phyloP scores from a whole-genome alignment of 2,888 invertebrate species.

The Drosophila phalerata region DNA sequence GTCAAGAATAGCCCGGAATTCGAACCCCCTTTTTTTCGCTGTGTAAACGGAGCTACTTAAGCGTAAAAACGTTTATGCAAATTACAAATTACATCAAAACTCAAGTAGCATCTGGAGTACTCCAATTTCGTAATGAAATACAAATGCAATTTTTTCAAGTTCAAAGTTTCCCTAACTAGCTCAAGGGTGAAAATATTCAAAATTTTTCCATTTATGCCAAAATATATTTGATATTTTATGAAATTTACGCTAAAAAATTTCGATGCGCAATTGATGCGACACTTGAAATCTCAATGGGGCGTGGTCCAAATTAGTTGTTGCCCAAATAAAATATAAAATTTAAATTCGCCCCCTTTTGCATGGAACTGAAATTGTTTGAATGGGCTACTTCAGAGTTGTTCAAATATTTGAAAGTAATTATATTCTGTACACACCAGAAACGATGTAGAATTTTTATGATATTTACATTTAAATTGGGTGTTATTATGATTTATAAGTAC shows the following conservation, averaged over 20 bases:
- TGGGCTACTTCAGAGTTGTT: constrained; percentile 37
- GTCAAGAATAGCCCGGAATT: constrained; percentile 6
- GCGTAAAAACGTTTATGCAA: constrained; percentile 71
- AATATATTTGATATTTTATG: constrained; percentile 29
- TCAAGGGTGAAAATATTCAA: constrained; percentile 62
- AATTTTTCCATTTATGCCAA: constrained; percentile 16
- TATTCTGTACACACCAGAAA: constrained; percentile 45
- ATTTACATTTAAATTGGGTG: not conserved
- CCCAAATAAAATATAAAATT: constrained; percentile 6
- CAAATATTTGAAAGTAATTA: constrained; percentile 76
- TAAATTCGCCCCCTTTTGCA: constrained; percentile 5
- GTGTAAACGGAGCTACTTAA: constrained; percentile 46
- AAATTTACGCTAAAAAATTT: constrained; percentile 71
- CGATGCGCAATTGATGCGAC: constrained; percentile 77
- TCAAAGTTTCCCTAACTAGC: constrained; percentile 25
- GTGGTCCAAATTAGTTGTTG: constrained; percentile 69
- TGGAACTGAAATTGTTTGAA: constrained; percentile 9
- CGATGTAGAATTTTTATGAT: not conserved
- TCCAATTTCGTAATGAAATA: constrained; percentile 70
- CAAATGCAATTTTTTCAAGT: constrained; percentile 56
- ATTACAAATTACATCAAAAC: constrained; percentile 44
- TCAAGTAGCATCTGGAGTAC: constrained; percentile 62
- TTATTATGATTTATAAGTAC: not conserved
- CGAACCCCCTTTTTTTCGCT: constrained; percentile 4
- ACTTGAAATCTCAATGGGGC: constrained; percentile 67